A percentile compares a stretch with the other conserved stretches of the same genome.
Conservation (phyloP, 2,888 invertebrate genomes). For the Aphodius granarius region DNA sequence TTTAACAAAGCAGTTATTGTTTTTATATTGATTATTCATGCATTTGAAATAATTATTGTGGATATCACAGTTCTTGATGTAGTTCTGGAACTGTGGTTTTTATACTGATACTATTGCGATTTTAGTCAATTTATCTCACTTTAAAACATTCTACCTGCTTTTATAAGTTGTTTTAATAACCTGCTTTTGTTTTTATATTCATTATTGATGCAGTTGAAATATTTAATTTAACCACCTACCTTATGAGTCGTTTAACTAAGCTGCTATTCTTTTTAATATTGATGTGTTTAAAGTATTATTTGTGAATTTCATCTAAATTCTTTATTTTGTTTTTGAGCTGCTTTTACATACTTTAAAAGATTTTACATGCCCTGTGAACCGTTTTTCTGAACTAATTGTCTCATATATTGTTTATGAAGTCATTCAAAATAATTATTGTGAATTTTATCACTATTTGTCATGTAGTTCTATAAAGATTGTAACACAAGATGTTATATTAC, state of each 20-base stretch:
- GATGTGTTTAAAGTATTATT: no score
- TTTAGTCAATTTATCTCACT: neutral
- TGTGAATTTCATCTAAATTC: neutral
- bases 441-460: neutral
- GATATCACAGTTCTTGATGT: neutral
- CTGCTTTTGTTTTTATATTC: neutral
- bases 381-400: neutral
- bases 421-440: neutral
- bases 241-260: no score
- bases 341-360: neutral
- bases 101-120: neutral
- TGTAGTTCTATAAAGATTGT: neutral
- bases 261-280: no score
- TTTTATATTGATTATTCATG: neutral
- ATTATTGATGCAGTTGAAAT: neutral
- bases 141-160: neutral
- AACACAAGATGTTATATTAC: no score
- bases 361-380: neutral
- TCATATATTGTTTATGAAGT: neutral
- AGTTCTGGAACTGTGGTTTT: neutral
- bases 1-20: neutral
- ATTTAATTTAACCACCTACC: no score
- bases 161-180: neutral
- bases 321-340: neutral
- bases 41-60: neutral